phyloP scores from a whole-genome alignment of 2,888 invertebrate species.

The Epistrophella euchroma region DNA sequence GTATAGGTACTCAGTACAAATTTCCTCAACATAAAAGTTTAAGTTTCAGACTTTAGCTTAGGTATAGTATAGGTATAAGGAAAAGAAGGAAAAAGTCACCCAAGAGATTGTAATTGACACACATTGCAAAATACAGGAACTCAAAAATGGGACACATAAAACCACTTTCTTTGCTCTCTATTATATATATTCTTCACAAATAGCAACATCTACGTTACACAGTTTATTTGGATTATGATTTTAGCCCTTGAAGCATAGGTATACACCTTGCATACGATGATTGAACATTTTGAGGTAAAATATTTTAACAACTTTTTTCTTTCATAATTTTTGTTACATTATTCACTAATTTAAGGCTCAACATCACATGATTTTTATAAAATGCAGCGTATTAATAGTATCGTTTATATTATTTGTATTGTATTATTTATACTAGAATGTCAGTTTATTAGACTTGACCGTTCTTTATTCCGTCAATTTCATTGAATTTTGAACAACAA shows the following conservation, averaged over 20 bases:
- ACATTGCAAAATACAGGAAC: slow-evolving; percentile 41
- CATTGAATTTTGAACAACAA: no score
- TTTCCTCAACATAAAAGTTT: not conserved
- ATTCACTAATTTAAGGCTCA: no score
- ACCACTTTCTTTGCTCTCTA: slow-evolving; percentile 20
- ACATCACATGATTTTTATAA: no score
- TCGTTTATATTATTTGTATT: no score
- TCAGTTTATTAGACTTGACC: no score
- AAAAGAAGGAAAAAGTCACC: not conserved
- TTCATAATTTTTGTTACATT: no score
- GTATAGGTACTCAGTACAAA: no score
- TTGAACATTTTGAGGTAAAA: not conserved
- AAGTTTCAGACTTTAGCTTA: slow-evolving; percentile 5
- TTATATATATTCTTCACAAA: slow-evolving; percentile 36
- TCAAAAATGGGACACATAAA: slow-evolving; percentile 25
- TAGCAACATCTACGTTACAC: slow-evolving; percentile 22
- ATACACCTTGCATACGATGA: not conserved
- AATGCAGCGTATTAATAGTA: no score
- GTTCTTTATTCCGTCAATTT: no score
- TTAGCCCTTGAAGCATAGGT: not conserved
- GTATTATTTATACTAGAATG: no score
- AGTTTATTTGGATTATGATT: slow-evolving; percentile 10
- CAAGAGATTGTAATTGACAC: slow-evolving; percentile 38
- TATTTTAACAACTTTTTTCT: not conserved
- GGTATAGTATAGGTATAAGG: not conserved